Evolutionary conservation across 2,888 invertebrate species (phyloP).

Genomic region (Clistopyga incitator): DNA sequence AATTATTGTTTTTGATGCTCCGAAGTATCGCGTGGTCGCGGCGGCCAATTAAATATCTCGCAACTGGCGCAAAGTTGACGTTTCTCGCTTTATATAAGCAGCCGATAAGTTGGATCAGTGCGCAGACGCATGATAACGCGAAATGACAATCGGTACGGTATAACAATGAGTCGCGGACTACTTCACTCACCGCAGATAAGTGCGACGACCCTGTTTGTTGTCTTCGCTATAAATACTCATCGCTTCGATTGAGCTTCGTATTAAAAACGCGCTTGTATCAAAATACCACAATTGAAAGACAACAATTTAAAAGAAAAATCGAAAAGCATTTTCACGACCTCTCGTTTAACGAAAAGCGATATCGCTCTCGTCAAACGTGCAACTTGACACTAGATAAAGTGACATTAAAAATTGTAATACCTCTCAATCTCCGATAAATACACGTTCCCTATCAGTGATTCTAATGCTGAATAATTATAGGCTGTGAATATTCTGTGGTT

Average conservation of each 20-base stretch:
- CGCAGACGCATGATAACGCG: conserved; percentile 30
- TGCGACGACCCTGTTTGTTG: not conserved
- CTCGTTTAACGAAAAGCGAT: no score
- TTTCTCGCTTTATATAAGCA: conserved; percentile 47
- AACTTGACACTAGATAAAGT: no score
- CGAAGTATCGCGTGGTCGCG: not conserved
- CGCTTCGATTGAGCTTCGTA: not conserved
- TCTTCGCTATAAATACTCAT: not conserved
- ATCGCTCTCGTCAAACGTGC: no score
- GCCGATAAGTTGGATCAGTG: conserved; percentile 20
- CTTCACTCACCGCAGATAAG: conserved; percentile 12
- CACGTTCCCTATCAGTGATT: no score
- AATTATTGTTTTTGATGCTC: not conserved
- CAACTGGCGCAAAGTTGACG: conserved; percentile 29
- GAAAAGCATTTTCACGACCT: no score
- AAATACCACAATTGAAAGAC: no score
- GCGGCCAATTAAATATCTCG: not conserved
- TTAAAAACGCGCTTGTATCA: no score
- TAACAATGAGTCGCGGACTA: conserved; percentile 9
- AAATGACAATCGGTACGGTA: conserved; percentile 9
- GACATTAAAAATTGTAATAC: no score
- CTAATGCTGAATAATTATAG: no score
- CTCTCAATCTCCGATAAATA: no score
- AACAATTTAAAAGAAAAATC: no score
- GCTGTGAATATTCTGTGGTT: no score